These are phyloP conservation scores for Cyphomyrus discorhynchus DNA, from an alignment of 2,113 vertebrate species.

Conservation along the genomic window DNA sequence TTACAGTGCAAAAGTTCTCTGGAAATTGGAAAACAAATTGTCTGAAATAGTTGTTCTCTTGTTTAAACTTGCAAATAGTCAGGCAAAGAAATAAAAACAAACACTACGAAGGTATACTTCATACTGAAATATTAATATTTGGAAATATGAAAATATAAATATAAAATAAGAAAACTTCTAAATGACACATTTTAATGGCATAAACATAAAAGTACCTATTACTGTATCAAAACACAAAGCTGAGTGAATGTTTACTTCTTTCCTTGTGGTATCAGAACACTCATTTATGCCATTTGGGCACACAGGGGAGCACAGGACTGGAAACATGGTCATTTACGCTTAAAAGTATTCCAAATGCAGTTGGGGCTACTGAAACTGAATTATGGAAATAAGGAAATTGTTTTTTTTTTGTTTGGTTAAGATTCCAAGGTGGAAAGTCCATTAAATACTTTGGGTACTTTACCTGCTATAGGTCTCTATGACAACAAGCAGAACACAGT, in stretches of 20 bases:
- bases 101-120: background rate
- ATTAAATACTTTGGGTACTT: conserved; percentile 29
- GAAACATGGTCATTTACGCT: background rate
- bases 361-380: background rate
- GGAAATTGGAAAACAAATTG: background rate
- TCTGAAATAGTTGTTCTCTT: background rate
- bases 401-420: background rate
- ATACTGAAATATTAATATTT: background rate
- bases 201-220: background rate
- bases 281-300: background rate
- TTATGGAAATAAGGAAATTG: background rate
- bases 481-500: conserved; percentile 40
- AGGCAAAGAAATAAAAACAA: background rate
- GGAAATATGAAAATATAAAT: background rate
- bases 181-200: background rate
- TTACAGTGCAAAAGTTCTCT: background rate
- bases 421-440: background rate
- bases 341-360: background rate
- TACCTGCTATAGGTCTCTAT: conserved; percentile 46
- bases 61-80: background rate
- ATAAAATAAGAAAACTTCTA: background rate
- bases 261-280: background rate
- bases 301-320: background rate
- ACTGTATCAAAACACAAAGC: background rate
- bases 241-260: background rate